A percentile compares a stretch with the other conserved stretches of the same genome.
These are phyloP conservation scores for Alces alces DNA, from an alignment of 2,113 vertebrate genomes.

Conservation along the genomic window DNA sequence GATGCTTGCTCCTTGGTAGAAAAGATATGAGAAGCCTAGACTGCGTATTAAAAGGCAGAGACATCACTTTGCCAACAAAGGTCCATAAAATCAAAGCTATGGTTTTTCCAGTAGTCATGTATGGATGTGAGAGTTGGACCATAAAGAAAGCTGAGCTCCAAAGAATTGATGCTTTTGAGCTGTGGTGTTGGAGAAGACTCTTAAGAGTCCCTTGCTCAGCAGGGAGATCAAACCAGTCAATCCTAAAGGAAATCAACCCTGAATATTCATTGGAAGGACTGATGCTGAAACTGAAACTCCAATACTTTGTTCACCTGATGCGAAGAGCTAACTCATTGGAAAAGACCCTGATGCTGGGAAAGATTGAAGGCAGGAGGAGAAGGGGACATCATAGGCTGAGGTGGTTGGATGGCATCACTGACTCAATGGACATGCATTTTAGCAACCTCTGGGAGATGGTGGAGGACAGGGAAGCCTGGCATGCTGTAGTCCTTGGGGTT, in stretches of 20 bases:
- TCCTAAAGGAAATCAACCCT: not conserved
- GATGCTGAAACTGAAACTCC: not conserved
- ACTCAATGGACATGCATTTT: not conserved
- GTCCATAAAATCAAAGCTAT: not conserved
- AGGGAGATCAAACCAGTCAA: not conserved
- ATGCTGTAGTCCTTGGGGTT: not conserved
- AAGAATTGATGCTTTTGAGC: not conserved
- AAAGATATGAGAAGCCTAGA: not conserved
- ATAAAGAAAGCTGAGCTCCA: not conserved
- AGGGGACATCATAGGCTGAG: not conserved
- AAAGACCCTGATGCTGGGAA: not conserved
- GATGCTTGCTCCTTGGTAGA: not conserved
- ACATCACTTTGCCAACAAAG: not conserved
- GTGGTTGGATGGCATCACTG: not conserved
- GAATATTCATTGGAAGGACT: not conserved
- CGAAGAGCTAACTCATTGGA: not conserved
- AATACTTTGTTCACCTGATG: not conserved
- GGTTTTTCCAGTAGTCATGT: not conserved
- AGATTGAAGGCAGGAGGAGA: not conserved
- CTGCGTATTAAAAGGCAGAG: not conserved
- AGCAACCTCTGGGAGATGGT: not conserved
- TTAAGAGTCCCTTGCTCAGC: not conserved
- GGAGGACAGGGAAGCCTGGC: not conserved
- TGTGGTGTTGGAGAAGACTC: not conserved
- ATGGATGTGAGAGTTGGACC: not conserved